Evolutionary conservation across 1,140 invertebrate species (phyloP).

Genomic region (Akabosia matsudoensis): DNA sequence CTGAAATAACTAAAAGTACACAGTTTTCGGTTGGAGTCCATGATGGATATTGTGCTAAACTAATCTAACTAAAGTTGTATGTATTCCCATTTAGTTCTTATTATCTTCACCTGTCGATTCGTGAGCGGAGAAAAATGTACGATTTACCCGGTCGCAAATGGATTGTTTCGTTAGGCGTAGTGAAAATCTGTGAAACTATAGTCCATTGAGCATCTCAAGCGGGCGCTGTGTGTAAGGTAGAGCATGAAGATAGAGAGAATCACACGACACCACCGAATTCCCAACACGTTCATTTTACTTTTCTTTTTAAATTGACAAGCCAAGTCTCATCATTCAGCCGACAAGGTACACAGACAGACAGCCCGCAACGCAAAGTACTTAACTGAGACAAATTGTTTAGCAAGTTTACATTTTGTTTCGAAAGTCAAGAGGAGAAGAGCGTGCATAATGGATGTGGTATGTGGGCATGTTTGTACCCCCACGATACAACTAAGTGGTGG

Average conservation of each 20-base stretch:
- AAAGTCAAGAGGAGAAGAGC: not conserved
- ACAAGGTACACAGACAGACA: conserved; percentile 16
- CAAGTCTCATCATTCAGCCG: conserved; percentile 18
- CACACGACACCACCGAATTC: conserved; percentile 24
- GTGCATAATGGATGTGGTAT: not conserved
- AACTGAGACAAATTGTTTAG: conserved; percentile 22
- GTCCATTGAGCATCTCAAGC: too few relatives aligned
- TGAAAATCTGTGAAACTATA: too few relatives aligned
- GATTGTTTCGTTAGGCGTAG: too few relatives aligned
- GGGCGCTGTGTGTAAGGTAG: too few relatives aligned
- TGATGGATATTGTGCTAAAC: conserved; percentile 41
- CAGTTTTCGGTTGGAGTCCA: conserved; percentile 29
- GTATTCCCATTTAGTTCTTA: not conserved
- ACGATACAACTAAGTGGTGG: not conserved
- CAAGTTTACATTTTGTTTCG: conserved; percentile 10
- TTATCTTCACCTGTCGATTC: conserved; percentile 2
- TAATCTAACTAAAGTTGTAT: conserved; percentile 18
- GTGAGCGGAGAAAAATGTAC: too few relatives aligned
- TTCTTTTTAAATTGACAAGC: conserved; percentile 24
- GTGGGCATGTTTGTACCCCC: not conserved
- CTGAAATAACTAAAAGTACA: conserved; percentile 1
- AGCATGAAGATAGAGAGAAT: too few relatives aligned
- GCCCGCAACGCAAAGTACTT: conserved; percentile 5
- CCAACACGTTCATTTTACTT: conserved; percentile 17
- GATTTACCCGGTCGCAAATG: too few relatives aligned